These are phyloP conservation scores for Sericinus montela DNA, from an alignment of 2,888 invertebrate species.

Conservation along the genomic window DNA sequence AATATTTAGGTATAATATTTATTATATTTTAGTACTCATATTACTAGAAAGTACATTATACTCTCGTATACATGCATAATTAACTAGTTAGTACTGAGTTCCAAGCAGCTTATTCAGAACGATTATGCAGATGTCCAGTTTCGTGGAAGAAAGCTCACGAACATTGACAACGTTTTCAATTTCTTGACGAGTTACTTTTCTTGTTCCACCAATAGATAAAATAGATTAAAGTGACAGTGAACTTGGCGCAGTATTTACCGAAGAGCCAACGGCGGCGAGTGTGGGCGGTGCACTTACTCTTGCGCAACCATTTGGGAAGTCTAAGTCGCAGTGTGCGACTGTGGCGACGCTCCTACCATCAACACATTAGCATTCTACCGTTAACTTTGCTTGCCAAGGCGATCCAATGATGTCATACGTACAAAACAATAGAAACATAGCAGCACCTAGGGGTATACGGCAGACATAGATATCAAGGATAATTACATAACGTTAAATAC, in stretches of 20 bases:
- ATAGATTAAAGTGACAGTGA: conserved; percentile 60
- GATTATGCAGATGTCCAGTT: not conserved
- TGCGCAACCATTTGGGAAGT: conserved; percentile 65
- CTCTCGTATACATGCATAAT: too few relatives aligned
- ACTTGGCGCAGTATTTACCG: conserved; percentile 51
- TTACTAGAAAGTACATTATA: too few relatives aligned
- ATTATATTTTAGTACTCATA: too few relatives aligned
- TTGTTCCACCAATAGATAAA: conserved; percentile 26
- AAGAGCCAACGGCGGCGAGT: conserved; percentile 36
- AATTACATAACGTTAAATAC: not conserved
- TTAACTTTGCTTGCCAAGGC: conserved; percentile 60
- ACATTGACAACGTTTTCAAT: conserved; percentile 1
- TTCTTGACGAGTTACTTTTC: conserved; percentile 6
- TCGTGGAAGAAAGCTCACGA: not conserved
- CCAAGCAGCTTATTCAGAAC: too few relatives aligned
- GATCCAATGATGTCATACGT: conserved; percentile 45
- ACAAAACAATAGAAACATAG: conserved; percentile 35
- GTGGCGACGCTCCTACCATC: conserved; percentile 51
- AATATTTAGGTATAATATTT: too few relatives aligned
- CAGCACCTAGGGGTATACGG: conserved; percentile 12
- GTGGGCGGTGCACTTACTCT: conserved; percentile 61
- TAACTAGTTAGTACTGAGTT: too few relatives aligned
- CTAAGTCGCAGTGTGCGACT: conserved; percentile 38
- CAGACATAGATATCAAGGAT: conserved; percentile 4
- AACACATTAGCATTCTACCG: conserved; percentile 73